These are phyloP conservation scores for Dolichoris vasculosae DNA, from an alignment of 1,140 invertebrate species.

Conservation along the genomic window DNA sequence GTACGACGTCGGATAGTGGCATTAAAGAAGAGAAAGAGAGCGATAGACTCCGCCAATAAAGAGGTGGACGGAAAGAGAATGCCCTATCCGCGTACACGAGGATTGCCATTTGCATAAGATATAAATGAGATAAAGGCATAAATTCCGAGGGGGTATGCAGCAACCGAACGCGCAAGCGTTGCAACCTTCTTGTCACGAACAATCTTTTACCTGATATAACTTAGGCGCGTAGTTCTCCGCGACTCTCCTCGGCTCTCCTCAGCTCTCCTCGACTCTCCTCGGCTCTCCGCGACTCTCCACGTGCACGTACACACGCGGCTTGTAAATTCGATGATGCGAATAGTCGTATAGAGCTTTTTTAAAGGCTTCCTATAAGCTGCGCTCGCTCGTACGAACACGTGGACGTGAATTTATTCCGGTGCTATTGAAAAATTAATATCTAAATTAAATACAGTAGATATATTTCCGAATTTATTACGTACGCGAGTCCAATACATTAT, in stretches of 20 bases:
- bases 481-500: background rate
- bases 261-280: no score
- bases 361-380: background rate
- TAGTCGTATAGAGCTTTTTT: conserved; percentile 14
- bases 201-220: conserved; percentile 61
- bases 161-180: conserved; percentile 57
- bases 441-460: conserved; percentile 25
- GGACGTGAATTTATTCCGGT: conserved; percentile 13
- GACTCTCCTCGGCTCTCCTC: background rate
- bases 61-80: conserved; percentile 57
- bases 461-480: background rate
- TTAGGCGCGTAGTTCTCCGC: background rate
- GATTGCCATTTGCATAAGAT: conserved; percentile 67
- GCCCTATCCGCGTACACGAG: conserved; percentile 58
- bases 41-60: conserved; percentile 57
- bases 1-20: conserved; percentile 36
- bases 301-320: background rate
- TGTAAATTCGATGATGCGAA: conserved; percentile 34
- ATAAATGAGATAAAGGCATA: conserved; percentile 69
- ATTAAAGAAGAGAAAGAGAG: conserved; percentile 52
- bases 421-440: conserved; percentile 38
- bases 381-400: background rate
- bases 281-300: no score
- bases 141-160: conserved; percentile 59
- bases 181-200: conserved; percentile 63